Evolutionary conservation across 2,888 invertebrate genomes (phyloP).

Genomic region (Heteropelma amictum): DNA sequence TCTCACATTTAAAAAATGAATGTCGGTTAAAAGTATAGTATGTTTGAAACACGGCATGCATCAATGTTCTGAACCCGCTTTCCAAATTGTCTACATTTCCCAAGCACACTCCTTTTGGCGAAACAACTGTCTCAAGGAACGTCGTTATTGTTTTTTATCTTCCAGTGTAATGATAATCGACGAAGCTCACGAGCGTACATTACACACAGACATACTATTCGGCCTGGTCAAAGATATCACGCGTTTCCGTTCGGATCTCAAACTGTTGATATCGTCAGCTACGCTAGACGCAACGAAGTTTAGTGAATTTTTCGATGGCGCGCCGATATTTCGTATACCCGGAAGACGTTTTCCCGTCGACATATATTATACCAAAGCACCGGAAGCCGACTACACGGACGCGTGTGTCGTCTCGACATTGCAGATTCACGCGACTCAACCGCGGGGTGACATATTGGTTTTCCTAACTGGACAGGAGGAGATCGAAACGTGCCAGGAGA

Average conservation of each 20-base stretch:
- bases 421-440: slow-evolving; percentile 99
- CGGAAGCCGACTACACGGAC: slow-evolving; percentile 99
- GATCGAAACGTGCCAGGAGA: slow-evolving; percentile 93
- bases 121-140: neutral
- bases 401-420: slow-evolving; percentile 98
- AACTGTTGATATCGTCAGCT: slow-evolving; percentile 97
- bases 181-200: slow-evolving; percentile 98
- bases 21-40: too few species aligned
- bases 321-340: slow-evolving; percentile 98
- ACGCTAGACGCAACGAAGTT: slow-evolving; percentile 99
- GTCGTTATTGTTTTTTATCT: slow-evolving; percentile 5
- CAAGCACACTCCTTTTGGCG: too few species aligned
- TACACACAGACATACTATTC: slow-evolving; percentile 99
- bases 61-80: too few species aligned
- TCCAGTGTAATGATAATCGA: slow-evolving; percentile 98
- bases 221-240: slow-evolving; percentile 98
- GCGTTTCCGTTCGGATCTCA: slow-evolving; percentile 94
- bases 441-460: slow-evolving; percentile 96
- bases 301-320: slow-evolving; percentile 98
- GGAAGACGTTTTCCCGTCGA: slow-evolving; percentile 99
- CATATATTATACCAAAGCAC: slow-evolving; percentile 99
- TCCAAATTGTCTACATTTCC: too few species aligned
- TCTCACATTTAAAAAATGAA: too few species aligned
- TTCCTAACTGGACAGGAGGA: slow-evolving; percentile 96
- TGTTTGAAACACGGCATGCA: too few species aligned